phyloP scores from a whole-genome alignment of 2,797 vertebrate genomes.

The Phataginus tricuspis region DNA sequence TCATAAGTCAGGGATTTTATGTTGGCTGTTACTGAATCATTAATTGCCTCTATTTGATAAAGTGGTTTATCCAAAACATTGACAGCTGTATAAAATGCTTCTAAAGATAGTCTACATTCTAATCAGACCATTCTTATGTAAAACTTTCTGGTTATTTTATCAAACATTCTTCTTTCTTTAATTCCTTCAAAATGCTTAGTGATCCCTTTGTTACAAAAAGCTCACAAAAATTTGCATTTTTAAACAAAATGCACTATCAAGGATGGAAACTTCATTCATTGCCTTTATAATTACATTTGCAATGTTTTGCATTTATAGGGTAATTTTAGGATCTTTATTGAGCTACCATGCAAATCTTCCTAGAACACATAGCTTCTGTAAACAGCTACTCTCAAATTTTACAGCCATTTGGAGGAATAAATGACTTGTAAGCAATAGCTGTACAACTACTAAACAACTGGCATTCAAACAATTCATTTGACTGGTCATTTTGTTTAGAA shows the following conservation, averaged over 20 bases:
- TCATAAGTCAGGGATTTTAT: constrained; percentile 16
- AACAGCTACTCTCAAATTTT: constrained; percentile 22
- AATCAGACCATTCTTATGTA: constrained; percentile 28
- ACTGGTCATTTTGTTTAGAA: neutral
- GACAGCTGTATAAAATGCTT: neutral
- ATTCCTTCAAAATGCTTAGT: constrained; percentile 47
- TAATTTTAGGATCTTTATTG: neutral
- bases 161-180: constrained; percentile 21
- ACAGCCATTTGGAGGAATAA: neutral
- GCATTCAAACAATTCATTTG: neutral
- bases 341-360: neutral
- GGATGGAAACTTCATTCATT: constrained; percentile 16
- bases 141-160: constrained; percentile 53
- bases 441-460: neutral
- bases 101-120: constrained; percentile 33
- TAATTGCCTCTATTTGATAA: neutral
- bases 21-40: neutral
- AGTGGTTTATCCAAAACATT: constrained; percentile 20
- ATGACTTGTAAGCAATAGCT: neutral
- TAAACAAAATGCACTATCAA: constrained; percentile 20
- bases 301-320: neutral
- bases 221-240: constrained; percentile 2
- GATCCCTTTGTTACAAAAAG: constrained; percentile 16
- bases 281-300: constrained; percentile 5
- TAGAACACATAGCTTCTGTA: constrained; percentile 6